Percentiles rank a stretch among this genome's conserved stretches.
These are phyloP conservation scores for Climacteris rufus DNA, from an alignment of 2,113 vertebrate species.

Conservation along the genomic window DNA sequence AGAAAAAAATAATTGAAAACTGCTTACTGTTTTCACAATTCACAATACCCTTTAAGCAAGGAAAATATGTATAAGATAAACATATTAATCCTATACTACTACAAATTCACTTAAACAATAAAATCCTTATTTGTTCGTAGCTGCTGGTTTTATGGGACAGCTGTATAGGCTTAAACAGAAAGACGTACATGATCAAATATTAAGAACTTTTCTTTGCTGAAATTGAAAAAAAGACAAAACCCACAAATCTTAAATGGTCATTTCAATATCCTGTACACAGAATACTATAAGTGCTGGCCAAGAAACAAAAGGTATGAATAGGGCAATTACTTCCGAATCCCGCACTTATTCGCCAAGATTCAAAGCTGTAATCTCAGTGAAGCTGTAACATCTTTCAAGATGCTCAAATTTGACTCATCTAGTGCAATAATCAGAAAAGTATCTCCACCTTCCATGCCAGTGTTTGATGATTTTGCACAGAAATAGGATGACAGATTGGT, in stretches of 20 bases:
- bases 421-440: not conserved
- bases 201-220: not conserved
- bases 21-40: not conserved
- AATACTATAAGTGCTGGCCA: not conserved
- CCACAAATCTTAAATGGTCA: not conserved
- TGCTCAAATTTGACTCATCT: not conserved
- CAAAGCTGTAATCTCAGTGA: not conserved
- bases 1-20: not conserved
- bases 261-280: not conserved
- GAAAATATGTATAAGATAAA: not conserved
- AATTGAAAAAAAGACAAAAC: not conserved
- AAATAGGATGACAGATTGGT: not conserved
- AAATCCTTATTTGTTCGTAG: not conserved
- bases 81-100: not conserved
- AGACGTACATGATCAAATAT: not conserved
- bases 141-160: not conserved
- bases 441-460: not conserved
- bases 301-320: not conserved
- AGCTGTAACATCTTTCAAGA: not conserved
- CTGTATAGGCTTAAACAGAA: not conserved
- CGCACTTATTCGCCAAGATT: not conserved
- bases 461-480: not conserved
- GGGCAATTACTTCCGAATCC: not conserved
- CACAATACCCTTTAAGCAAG: not conserved
- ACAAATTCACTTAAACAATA: not conserved